These are phyloP conservation scores for Phaethornis superciliosus DNA, from an alignment of 2,113 vertebrate genomes.

Conservation along the genomic window DNA sequence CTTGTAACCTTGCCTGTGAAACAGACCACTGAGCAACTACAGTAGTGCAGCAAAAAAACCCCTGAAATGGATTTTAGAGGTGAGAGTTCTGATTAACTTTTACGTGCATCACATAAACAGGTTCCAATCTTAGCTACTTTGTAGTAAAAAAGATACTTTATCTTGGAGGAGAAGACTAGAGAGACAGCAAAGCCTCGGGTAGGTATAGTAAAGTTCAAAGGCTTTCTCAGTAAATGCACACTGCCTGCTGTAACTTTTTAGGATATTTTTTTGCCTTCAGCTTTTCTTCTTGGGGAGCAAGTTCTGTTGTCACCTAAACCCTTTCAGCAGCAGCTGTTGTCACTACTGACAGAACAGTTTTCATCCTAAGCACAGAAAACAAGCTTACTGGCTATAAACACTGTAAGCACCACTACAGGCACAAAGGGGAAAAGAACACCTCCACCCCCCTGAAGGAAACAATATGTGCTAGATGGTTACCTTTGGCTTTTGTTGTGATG, in stretches of 20 bases:
- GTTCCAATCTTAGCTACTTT: background rate
- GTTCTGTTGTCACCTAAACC: background rate
- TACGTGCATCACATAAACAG: background rate
- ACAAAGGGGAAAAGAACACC: background rate
- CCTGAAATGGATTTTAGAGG: background rate
- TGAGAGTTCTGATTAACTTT: background rate
- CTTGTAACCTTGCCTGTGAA: background rate
- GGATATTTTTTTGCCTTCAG: background rate
- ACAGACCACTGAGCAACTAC: background rate
- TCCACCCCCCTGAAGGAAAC: too few relatives aligned
- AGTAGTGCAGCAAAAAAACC: background rate
- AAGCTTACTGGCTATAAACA: background rate
- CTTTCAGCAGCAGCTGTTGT: background rate
- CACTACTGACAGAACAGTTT: background rate
- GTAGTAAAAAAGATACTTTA: background rate
- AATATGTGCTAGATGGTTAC: slow-evolving; percentile 70
- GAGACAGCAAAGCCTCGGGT: background rate
- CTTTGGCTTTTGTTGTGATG: slow-evolving; percentile 96
- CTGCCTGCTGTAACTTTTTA: background rate
- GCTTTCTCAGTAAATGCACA: background rate
- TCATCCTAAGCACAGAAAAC: background rate
- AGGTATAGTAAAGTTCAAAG: background rate
- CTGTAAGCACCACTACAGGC: fast-evolving
- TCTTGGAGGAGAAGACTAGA: background rate
- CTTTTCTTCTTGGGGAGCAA: background rate